phyloP scores from a whole-genome alignment of 2,113 vertebrate species.

The Caracal caracal region DNA sequence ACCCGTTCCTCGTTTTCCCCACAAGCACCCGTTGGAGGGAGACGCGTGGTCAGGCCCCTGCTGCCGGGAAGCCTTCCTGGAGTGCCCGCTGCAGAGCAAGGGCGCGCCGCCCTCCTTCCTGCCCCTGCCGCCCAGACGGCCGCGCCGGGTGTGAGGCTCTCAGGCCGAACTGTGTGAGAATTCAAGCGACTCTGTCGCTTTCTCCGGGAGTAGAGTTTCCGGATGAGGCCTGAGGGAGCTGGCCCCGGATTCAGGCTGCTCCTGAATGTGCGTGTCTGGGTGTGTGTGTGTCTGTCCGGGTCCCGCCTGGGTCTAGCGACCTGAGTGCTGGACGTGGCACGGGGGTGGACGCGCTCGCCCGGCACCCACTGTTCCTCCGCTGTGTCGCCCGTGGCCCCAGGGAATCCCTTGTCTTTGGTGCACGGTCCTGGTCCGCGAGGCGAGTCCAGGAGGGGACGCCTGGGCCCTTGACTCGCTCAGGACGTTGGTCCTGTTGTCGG shows the following conservation, averaged over 20 bases:
- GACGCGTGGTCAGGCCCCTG: background rate
- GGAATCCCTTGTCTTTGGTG: no score
- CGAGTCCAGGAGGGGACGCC: no score
- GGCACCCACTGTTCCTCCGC: no score
- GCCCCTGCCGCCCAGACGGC: no score
- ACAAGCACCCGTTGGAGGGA: background rate
- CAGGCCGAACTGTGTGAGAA: background rate
- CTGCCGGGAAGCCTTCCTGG: background rate
- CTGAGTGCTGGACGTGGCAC: accelerated
- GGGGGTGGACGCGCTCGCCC: no score
- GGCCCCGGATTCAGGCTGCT: no score
- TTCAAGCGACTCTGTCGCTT: background rate
- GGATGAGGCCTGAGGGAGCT: background rate
- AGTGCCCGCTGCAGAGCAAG: accelerated
- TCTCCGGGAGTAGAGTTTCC: background rate
- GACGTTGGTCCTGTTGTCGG: no score
- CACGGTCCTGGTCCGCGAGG: no score
- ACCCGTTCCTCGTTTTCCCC: background rate
- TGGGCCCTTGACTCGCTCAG: no score
- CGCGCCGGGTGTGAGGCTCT: no score
- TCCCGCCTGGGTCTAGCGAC: no score
- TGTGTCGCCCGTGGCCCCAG: no score
- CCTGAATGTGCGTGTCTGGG: background rate
- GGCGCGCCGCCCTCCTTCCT: background rate
- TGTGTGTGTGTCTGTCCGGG: background rate